These are phyloP conservation scores for Sternarchorhynchus goeldii DNA, from an alignment of 2,797 vertebrate genomes.

Conservation along the genomic window DNA sequence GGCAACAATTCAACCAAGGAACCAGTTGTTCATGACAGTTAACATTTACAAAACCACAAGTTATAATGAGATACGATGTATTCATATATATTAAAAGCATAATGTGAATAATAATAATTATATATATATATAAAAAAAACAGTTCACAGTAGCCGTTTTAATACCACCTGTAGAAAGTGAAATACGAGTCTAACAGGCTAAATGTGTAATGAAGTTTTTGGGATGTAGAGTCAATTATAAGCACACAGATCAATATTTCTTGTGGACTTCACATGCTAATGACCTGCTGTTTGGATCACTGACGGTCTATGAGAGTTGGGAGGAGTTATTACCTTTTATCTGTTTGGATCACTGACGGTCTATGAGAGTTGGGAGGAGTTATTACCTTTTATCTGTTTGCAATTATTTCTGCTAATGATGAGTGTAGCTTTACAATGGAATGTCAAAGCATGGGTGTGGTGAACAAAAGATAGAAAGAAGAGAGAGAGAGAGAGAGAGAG, in stretches of 20 bases:
- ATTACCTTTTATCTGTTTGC: conserved; percentile 44
- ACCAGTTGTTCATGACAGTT: conserved; percentile 62
- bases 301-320: neutral
- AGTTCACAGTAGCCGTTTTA: conserved; percentile 80
- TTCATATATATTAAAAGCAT: conserved; percentile 73
- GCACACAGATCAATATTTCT: conserved; percentile 52
- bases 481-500: conserved; percentile 61
- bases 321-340: conserved; percentile 35
- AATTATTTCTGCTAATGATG: conserved; percentile 52
- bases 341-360: neutral
- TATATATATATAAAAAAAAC: conserved; percentile 49
- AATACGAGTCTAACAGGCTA: conserved; percentile 63
- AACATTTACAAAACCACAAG: conserved; percentile 76
- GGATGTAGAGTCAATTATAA: conserved; percentile 23
- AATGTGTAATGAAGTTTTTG: conserved; percentile 43
- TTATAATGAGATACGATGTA: conserved; percentile 77
- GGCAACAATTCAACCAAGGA: conserved; percentile 51
- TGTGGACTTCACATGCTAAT: conserved; percentile 44
- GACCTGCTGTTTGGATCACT: neutral
- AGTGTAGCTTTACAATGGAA: conserved; percentile 60
- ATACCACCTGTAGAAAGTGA: conserved; percentile 70
- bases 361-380: neutral
- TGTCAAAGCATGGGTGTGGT: conserved; percentile 55
- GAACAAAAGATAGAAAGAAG: conserved; percentile 64
- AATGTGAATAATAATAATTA: conserved; percentile 72